These are phyloP conservation scores for Stenodera caucasica DNA, from an alignment of 2,888 invertebrate species.

Conservation along the genomic window DNA sequence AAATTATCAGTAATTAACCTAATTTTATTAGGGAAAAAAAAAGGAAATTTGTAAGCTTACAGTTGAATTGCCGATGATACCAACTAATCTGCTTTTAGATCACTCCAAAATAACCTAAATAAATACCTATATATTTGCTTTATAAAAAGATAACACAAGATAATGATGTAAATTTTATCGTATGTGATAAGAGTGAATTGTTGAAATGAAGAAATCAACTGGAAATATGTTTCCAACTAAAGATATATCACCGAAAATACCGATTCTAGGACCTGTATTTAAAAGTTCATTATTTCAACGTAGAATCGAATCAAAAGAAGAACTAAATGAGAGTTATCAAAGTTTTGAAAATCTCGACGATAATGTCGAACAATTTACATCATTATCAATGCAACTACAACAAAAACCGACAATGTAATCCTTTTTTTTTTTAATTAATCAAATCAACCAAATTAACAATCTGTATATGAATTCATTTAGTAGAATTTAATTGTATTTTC, in stretches of 20 bases:
- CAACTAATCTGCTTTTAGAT: neutral
- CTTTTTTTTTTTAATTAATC: neutral
- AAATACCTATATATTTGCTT: neutral
- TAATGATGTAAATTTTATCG: conserved; percentile 2
- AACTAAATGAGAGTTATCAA: conserved; percentile 31
- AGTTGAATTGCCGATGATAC: neutral
- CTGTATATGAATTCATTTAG: neutral
- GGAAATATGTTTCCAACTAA: conserved; percentile 32
- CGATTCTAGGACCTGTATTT: conserved; percentile 41
- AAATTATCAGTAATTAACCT: conserved; percentile 7
- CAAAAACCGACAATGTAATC: neutral
- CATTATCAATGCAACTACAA: neutral
- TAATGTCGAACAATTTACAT: neutral
- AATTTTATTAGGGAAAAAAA: neutral
- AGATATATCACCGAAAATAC: conserved; percentile 48
- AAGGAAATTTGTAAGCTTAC: neutral
- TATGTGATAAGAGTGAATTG: neutral
- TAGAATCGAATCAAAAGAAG: conserved; percentile 43
- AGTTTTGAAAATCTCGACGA: conserved; percentile 12
- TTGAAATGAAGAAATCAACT: neutral
- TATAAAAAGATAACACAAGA: neutral
- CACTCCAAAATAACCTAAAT: neutral
- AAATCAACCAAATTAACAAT: neutral
- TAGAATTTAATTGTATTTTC: neutral
- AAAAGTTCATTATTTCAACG: conserved; percentile 45